A percentile compares a stretch with the other conserved stretches of the same genome.
Conservation (phyloP, 1,140 invertebrate species). For the Drosophila quadrilineata region DNA sequence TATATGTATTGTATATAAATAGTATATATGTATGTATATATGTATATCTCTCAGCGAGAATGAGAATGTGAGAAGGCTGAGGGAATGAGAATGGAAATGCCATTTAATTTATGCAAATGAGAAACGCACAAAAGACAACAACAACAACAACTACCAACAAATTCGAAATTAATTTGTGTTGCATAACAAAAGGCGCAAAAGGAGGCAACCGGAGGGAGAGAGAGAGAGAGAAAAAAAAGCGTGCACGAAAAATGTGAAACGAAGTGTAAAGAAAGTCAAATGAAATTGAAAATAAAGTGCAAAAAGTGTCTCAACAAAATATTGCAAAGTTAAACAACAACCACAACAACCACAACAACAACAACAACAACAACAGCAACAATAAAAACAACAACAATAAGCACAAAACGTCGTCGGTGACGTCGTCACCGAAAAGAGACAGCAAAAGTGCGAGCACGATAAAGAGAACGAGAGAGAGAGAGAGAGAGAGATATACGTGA, state of each 20-base stretch:
- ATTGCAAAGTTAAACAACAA: constrained; percentile 23
- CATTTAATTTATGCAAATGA: constrained; percentile 62
- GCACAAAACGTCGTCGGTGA: no score
- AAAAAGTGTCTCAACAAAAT: constrained; percentile 53
- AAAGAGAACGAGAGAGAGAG: background rate
- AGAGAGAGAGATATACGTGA: background rate
- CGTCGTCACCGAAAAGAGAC: background rate
- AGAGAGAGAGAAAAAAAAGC: background rate
- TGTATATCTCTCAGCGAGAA: constrained; percentile 1
- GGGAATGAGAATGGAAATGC: background rate
- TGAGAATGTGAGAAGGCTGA: background rate
- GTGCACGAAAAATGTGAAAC: constrained; percentile 24
- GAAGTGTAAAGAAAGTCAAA: constrained; percentile 24
- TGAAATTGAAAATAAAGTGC: constrained; percentile 63
- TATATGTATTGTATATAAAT: constrained; percentile 8
- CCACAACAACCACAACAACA: constrained; percentile 28
- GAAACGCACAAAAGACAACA: constrained; percentile 39
- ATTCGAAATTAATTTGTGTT: constrained; percentile 69
- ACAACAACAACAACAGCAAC: constrained; percentile 19
- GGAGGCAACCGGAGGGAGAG: background rate
- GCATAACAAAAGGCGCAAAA: constrained; percentile 57
- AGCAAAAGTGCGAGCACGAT: background rate
- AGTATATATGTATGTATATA: constrained; percentile 25
- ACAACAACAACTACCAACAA: constrained; percentile 37
- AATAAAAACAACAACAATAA: constrained; percentile 21